These are phyloP conservation scores for Pipistrellus kuhlii DNA, from an alignment of 2,797 vertebrate genomes.

Conservation along the genomic window DNA sequence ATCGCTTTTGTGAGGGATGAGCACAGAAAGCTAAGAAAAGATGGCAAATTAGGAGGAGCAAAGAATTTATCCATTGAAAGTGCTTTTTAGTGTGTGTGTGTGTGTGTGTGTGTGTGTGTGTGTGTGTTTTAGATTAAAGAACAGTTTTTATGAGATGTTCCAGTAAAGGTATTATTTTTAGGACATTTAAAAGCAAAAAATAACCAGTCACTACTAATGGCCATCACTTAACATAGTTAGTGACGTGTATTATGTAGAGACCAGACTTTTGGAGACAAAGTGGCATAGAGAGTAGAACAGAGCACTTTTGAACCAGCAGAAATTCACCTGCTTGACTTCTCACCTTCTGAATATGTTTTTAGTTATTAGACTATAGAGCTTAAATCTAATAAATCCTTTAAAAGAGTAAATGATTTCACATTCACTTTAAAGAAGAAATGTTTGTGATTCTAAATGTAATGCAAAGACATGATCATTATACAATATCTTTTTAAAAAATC, in stretches of 20 bases:
- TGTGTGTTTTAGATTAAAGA: conserved; percentile 40
- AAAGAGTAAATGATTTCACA: conserved; percentile 25
- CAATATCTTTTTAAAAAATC: not conserved
- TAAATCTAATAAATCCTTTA: not conserved
- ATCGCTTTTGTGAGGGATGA: not conserved
- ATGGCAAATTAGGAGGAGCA: not conserved
- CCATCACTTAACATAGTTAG: conserved; percentile 62
- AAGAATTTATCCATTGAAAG: conserved; percentile 50
- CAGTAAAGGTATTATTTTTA: conserved; percentile 59
- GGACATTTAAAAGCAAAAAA: conserved; percentile 57
- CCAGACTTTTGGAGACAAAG: not conserved
- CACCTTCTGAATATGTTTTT: conserved; percentile 9
- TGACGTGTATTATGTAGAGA: not conserved
- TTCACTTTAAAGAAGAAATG: not conserved
- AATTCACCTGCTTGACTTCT: conserved; percentile 27
- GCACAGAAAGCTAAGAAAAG: conserved; percentile 1
- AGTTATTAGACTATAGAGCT: not conserved
- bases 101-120: too few species aligned
- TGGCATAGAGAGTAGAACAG: not conserved
- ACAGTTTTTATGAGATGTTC: conserved; percentile 35
- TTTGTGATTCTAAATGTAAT: conserved; percentile 10
- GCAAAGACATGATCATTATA: not conserved
- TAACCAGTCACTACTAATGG: conserved; percentile 45
- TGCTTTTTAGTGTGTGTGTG: not conserved
- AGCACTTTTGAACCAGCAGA: not conserved